Conservation (phyloP, 2,113 vertebrate genomes). For the Progne subis region DNA sequence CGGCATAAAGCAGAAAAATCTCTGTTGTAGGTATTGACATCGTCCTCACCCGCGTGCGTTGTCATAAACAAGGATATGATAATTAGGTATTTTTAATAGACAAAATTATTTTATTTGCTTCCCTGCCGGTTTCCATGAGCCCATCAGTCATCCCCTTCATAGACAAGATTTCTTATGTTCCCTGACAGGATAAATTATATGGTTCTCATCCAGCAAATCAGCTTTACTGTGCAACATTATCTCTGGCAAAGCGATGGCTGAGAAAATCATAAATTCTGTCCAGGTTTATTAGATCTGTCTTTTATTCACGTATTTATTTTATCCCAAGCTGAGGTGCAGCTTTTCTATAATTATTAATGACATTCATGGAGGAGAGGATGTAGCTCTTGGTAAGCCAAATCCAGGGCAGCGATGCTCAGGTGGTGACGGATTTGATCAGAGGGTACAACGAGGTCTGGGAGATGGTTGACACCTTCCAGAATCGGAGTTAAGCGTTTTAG, state of each 20-base stretch:
- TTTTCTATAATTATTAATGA: constrained; percentile 21
- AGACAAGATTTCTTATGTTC: constrained; percentile 75
- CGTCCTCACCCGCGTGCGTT: background rate
- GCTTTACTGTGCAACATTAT: constrained; percentile 77
- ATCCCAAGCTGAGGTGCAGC: background rate
- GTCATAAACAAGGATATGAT: constrained; percentile 57
- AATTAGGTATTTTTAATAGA: constrained; percentile 74
- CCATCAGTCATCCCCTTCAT: constrained; percentile 73
- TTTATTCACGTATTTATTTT: constrained; percentile 74
- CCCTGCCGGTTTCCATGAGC: constrained; percentile 73
- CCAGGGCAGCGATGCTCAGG: too few species aligned
- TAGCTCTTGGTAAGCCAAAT: background rate
- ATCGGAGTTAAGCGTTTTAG: background rate
- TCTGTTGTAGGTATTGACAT: background rate
- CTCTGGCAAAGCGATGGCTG: constrained; percentile 64
- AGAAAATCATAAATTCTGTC: constrained; percentile 75
- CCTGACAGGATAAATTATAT: constrained; percentile 80
- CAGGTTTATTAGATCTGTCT: constrained; percentile 78
- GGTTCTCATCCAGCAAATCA: constrained; percentile 79
- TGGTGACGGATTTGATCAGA: background rate
- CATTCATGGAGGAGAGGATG: background rate
- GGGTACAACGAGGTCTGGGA: background rate
- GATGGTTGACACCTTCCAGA: background rate
- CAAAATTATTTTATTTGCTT: constrained; percentile 80
- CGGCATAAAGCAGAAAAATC: background rate